Evolutionary conservation across 2,888 invertebrate species (phyloP), one percentile per base, ranked within the genome.

Genomic region (Acleris emargana): DNA sequence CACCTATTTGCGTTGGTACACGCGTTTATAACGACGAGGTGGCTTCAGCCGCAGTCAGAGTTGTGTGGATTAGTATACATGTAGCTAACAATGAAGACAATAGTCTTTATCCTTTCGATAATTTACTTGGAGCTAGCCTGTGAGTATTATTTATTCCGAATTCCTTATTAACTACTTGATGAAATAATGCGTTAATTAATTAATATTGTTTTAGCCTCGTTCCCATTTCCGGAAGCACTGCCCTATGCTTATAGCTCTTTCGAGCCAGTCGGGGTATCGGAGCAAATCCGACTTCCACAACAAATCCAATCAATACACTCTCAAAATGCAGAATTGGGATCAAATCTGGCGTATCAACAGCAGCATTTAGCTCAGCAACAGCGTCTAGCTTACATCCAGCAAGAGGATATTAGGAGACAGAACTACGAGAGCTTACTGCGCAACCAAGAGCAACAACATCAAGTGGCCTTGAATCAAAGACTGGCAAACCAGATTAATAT

Each of bases 111-210:
- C 68, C 73, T 76, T 71, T 70, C 82, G 64, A 64, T 80, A 66
- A 72, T 75, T 71, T 74, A 68, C 67, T 76, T 74, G 60, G 69
- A 74, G 63, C 62, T 77, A 68, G 82, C 76, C 53, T 83, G 85
- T 85, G 70, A 82, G 84, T 76, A 58, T 54, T 52, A 50, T 58
- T 61, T 13, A 13, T 38, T 38, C 4, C 11, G 13, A 3, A 38
- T 38, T 38, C 38, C 38, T 38, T 38, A 3, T 38, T 38, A 6
- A 25, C 6, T 25, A 13, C 4, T 38, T 38, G 38, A 4, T 38
- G 4, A 4, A 13, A 38, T 38, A 2, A 7, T 54, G 16, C 17
- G 5, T 43, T 16, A 25, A 43, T 22, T 52, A 5, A 47, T 49
- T 53, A 17, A 38, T 38, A 13, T 13, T 4, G 13, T 54, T 57